Conservation (phyloP, 2,113 vertebrate species). For the Microcebus ravelobensis region DNA sequence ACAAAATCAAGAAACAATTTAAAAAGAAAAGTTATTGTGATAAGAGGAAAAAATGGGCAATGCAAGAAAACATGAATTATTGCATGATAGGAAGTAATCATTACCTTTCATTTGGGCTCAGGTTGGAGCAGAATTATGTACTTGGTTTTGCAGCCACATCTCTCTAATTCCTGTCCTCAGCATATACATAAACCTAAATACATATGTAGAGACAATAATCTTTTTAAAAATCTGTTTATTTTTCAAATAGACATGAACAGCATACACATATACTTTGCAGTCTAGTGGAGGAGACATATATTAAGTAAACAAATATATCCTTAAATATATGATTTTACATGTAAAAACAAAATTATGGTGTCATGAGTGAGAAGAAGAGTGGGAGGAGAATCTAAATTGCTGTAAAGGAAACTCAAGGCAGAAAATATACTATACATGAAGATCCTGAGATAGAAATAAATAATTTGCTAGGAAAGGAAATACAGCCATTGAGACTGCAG, state of each 20-base stretch:
- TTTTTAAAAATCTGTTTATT: background rate
- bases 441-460: background rate
- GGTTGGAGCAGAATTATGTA: background rate
- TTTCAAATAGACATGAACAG: background rate
- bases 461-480: background rate
- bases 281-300: background rate
- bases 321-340: background rate
- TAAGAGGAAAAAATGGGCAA: background rate
- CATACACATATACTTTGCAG: background rate
- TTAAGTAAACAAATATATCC: background rate
- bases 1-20: background rate
- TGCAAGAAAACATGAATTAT: background rate
- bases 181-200: background rate
- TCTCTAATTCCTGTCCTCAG: background rate
- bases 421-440: background rate
- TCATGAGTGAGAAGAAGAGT: background rate
- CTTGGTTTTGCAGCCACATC: background rate
- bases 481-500: background rate
- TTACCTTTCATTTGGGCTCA: background rate
- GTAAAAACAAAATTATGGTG: background rate
- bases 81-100: background rate
- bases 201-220: background rate
- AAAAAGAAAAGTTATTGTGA: background rate
- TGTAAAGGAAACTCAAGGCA: background rate
- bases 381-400: background rate